phyloP scores from a whole-genome alignment of 2,797 vertebrate species.

The Phoebastria nigripes region DNA sequence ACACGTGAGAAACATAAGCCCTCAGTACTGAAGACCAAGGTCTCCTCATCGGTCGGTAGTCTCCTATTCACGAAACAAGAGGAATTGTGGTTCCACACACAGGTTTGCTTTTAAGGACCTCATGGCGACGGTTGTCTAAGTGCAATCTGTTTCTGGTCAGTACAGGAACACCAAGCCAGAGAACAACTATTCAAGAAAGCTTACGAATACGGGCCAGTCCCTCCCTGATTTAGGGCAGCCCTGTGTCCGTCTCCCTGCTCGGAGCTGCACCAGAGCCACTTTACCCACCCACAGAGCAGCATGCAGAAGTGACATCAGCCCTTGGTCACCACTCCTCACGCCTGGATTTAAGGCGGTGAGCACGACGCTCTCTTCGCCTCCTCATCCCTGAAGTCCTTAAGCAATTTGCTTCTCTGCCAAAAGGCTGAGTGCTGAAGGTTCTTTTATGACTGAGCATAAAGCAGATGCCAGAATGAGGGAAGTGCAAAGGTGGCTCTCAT shows the following conservation, averaged over 20 bases:
- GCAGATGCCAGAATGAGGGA: constrained; percentile 23
- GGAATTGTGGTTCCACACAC: background rate
- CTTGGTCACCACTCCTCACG: background rate
- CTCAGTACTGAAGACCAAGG: background rate
- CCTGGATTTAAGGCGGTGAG: background rate
- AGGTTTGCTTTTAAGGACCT: background rate
- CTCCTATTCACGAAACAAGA: background rate
- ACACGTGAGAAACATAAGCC: background rate
- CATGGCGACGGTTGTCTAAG: fast-evolving
- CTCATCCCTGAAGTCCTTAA: background rate
- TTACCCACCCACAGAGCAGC: background rate
- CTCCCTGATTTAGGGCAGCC: background rate
- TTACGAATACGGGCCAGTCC: fast-evolving
- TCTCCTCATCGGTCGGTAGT: background rate
- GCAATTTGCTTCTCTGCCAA: constrained; percentile 2
- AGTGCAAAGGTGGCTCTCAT: constrained; percentile 9
- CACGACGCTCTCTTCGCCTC: background rate
- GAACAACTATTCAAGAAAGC: background rate
- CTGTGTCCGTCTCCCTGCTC: background rate
- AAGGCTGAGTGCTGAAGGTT: background rate
- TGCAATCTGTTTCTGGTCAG: background rate
- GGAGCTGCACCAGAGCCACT: background rate
- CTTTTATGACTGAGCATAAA: background rate
- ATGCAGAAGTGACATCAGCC: background rate
- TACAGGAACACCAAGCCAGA: background rate